Base-by-base conservation (phyloP, 2,797 vertebrate genomes). In the Pitangus sulphuratus region DNA sequence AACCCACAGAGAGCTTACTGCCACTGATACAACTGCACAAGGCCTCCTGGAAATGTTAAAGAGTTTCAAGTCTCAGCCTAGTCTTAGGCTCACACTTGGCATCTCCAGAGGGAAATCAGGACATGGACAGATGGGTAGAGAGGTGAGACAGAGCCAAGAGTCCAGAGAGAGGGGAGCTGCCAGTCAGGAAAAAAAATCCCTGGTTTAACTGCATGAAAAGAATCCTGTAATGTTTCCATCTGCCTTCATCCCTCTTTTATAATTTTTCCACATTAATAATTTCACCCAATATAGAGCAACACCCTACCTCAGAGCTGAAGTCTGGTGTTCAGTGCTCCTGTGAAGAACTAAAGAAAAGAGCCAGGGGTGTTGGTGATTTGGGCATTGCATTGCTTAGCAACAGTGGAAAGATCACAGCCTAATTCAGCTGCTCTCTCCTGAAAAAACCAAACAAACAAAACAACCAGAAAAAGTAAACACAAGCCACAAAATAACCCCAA, bases 201-300 rank as follows among this genome's bases (percentile, higher is more conserved):
- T 88, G n/a, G 31, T 91, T 91, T 90, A 93, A 81, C 53, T 71
- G 75, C 25, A 42, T 85, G 45, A 74, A 92, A 94, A 89, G 15
- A 57, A 83, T 71, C 56, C 64, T 80, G 13, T 60, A 78, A 75
- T 75, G 2, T 86, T 94, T 87, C 82, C 37, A 60, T 75, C 79
- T 91, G 53, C 57, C 84, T 77, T 82, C 26, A 22, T 81, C 35
- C 25, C 16, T 71, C 7, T 51, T 86, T 68, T 44, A 7, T 65
- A 92, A 71, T 87, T 92, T 93, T 56, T 80, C 44, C 53, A 78
- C n/a, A 64, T 83, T 75, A 87, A 92, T 61, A 4, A 57, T 83
- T 89, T 57, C 33, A 91, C 14, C 10, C 22, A 85, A 39, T 68
- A 64, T 33, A 84, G 40, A n/a, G 8, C 20, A 95, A 71, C 15